Percentiles rank a stretch among this genome's conserved stretches.
Conservation (phyloP, 2,797 vertebrate genomes). For the Otus scops region DNA sequence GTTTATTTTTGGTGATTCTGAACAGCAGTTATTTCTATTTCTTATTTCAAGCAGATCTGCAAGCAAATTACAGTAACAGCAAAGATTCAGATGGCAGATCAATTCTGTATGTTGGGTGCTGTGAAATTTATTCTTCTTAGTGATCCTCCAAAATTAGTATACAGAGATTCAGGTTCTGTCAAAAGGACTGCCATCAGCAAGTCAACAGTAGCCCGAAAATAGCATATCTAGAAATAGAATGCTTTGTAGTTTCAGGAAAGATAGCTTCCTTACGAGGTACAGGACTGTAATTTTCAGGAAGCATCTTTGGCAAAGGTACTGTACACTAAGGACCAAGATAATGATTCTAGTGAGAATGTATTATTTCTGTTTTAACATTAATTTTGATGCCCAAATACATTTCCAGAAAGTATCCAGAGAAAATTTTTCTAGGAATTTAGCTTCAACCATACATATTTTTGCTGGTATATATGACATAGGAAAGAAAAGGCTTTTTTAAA, state of each 20-base stretch:
- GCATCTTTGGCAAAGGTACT: not conserved
- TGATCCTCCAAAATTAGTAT: conserved; percentile 4
- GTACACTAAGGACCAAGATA: not conserved
- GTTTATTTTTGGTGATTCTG: not conserved
- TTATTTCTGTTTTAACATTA: not conserved
- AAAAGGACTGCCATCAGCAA: conserved; percentile 20
- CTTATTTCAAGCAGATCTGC: not conserved
- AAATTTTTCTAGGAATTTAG: not conserved
- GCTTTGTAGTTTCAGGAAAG: not conserved
- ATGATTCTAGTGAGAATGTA: not conserved
- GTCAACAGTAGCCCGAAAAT: conserved; percentile 38
- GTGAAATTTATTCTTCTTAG: not conserved
- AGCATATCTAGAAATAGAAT: not conserved
- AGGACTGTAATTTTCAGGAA: not conserved
- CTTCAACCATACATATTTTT: not conserved
- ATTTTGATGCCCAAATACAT: not conserved
- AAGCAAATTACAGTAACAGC: not conserved
- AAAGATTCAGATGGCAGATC: not conserved
- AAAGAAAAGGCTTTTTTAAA: not conserved
- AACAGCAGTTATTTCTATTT: not conserved
- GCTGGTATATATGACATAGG: not conserved
- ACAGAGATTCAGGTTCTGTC: conserved; percentile 4
- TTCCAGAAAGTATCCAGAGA: not conserved
- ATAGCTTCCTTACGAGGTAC: not conserved
- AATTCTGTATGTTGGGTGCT: not conserved